phyloP scores from a whole-genome alignment of 1,140 invertebrate species.

The Euschistus heros region DNA sequence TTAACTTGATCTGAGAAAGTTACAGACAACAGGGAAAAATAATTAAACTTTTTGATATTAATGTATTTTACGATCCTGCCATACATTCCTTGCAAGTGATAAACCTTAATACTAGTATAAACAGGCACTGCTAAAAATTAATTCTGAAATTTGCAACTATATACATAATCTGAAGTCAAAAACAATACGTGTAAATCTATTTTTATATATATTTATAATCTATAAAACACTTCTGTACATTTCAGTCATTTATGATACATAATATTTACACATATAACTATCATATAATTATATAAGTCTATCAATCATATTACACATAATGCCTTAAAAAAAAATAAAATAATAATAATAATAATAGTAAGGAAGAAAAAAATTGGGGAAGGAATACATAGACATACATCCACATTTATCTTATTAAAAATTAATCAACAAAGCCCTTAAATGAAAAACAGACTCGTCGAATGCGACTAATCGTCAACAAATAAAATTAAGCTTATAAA shows the following conservation, averaged over 20 bases:
- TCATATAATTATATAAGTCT: conserved; percentile 12
- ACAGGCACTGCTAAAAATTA: conserved; percentile 17
- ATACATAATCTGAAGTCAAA: neutral
- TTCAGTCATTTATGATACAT: conserved; percentile 19
- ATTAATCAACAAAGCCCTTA: too few species aligned
- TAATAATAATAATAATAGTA: neutral
- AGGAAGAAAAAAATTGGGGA: too few species aligned
- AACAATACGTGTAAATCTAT: neutral
- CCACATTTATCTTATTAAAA: too few species aligned
- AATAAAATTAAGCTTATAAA: too few species aligned
- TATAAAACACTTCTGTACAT: conserved; percentile 17
- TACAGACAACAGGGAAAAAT: too few species aligned
- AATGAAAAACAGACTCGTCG: too few species aligned
- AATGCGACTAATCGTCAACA: too few species aligned
- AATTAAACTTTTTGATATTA: too few species aligned
- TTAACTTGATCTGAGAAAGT: too few species aligned
- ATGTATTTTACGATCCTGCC: too few species aligned
- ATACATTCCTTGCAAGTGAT: too few species aligned
- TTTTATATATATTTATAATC: conserved; percentile 9
- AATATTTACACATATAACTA: conserved; percentile 8
- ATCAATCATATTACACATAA: conserved; percentile 5
- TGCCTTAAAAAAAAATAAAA: conserved; percentile 6
- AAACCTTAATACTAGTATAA: conserved; percentile 5
- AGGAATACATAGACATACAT: too few species aligned
- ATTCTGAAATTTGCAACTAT: conserved; percentile 10